Conservation (phyloP, 2,797 vertebrate species). For the Sebastes hopkinsi region DNA sequence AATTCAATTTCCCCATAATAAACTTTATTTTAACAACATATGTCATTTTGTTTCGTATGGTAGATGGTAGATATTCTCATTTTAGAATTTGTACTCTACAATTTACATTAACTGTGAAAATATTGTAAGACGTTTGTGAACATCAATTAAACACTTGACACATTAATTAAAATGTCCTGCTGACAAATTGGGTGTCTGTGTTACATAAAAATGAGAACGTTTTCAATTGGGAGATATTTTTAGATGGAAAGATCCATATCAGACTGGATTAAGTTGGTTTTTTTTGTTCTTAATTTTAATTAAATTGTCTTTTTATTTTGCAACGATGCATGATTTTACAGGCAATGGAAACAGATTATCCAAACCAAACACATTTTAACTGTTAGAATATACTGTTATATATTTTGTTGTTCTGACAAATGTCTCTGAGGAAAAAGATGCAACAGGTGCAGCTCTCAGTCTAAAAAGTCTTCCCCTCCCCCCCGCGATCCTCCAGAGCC, state of each 20-base stretch:
- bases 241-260: background rate
- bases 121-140: background rate
- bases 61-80: background rate
- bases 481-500: slow-evolving; percentile 84
- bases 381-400: too few species aligned
- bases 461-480: slow-evolving; percentile 6
- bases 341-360: background rate
- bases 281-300: background rate
- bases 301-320: background rate
- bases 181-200: background rate
- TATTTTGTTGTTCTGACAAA: background rate
- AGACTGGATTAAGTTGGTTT: background rate
- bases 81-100: background rate
- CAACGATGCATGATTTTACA: background rate
- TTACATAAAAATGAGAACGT: background rate
- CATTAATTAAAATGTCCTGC: background rate
- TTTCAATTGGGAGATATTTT: background rate
- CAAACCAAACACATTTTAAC: background rate
- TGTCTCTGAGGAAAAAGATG: slow-evolving; percentile 42
- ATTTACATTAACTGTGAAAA: background rate
- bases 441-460: slow-evolving; percentile 57
- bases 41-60: background rate
- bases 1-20: background rate
- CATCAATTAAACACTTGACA: background rate
- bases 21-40: background rate